Evolutionary conservation across 64 coral and sea anemone species (phyloP).

Genomic region (Pocillopora verrucosa): DNA sequence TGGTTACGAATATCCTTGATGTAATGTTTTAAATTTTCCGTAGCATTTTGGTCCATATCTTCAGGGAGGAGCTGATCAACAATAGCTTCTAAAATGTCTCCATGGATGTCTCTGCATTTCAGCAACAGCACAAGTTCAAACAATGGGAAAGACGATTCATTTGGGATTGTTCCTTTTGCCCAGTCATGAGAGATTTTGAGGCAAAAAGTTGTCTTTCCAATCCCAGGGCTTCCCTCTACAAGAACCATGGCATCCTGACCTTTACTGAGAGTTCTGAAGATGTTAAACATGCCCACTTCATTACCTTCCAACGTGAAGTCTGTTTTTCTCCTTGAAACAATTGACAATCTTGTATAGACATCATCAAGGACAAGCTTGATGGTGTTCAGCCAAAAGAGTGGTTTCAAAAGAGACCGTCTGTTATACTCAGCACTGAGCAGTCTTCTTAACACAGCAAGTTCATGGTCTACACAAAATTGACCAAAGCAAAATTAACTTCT

Average conservation of each 20-base stretch:
- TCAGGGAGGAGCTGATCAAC: not conserved
- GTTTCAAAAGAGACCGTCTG: too few relatives aligned
- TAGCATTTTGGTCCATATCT: not conserved
- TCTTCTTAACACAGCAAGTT: too few relatives aligned
- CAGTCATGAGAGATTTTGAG: slow-evolving; percentile 41
- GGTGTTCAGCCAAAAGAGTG: too few relatives aligned
- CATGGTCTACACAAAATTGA: too few relatives aligned
- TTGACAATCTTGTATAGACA: too few relatives aligned
- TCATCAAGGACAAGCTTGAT: too few relatives aligned
- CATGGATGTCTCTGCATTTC: slow-evolving; percentile 26
- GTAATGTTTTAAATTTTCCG: not conserved
- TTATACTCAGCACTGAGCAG: too few relatives aligned
- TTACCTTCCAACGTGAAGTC: not conserved
- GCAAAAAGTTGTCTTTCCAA: slow-evolving; percentile 36
- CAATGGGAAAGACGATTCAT: not conserved
- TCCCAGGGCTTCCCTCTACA: slow-evolving; percentile 27
- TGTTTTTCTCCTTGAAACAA: not conserved
- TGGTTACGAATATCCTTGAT: not conserved
- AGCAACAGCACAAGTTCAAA: slow-evolving; percentile 18
- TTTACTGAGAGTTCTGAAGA: too few relatives aligned
- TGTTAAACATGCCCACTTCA: not conserved
- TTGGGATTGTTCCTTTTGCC: not conserved
- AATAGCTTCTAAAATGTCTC: slow-evolving; percentile 35
- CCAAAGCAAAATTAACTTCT: too few relatives aligned
- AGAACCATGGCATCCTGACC: not conserved